phyloP scores from a whole-genome alignment of 2,888 invertebrate genomes.

The Eutolmus rufibarbis region DNA sequence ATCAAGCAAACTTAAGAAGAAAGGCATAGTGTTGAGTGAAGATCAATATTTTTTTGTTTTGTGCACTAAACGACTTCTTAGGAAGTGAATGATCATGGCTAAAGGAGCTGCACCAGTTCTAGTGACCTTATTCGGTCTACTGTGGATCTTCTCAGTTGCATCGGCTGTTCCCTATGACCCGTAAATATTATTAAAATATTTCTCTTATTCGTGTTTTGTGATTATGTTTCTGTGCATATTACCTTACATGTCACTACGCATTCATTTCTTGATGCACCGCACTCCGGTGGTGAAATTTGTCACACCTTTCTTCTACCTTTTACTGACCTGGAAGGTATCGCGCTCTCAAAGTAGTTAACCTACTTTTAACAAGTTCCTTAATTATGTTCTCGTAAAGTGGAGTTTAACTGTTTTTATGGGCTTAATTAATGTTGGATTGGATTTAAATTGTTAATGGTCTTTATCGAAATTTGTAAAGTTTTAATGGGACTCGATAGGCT shows the following conservation, averaged over 20 bases:
- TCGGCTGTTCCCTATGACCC: background rate
- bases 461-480: background rate
- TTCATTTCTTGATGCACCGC: background rate
- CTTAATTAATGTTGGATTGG: background rate
- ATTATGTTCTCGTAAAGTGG: background rate
- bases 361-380: background rate
- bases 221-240: background rate
- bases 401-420: background rate
- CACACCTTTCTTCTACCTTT: slow-evolving; percentile 24
- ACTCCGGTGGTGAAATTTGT: slow-evolving; percentile 1
- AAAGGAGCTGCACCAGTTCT: background rate
- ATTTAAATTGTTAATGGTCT: background rate
- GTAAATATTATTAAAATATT: background rate
- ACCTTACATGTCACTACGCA: background rate
- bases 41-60: background rate
- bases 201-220: background rate
- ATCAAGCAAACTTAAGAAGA: background rate
- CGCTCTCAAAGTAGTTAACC: background rate
- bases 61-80: background rate
- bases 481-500: background rate
- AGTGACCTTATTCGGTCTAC: background rate
- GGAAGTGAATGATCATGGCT: background rate
- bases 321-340: slow-evolving; percentile 6
- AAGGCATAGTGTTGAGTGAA: background rate
- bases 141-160: background rate